Evolutionary conservation across 1,140 invertebrate genomes (phyloP).

Genomic region (Tetramorium simillimum): DNA sequence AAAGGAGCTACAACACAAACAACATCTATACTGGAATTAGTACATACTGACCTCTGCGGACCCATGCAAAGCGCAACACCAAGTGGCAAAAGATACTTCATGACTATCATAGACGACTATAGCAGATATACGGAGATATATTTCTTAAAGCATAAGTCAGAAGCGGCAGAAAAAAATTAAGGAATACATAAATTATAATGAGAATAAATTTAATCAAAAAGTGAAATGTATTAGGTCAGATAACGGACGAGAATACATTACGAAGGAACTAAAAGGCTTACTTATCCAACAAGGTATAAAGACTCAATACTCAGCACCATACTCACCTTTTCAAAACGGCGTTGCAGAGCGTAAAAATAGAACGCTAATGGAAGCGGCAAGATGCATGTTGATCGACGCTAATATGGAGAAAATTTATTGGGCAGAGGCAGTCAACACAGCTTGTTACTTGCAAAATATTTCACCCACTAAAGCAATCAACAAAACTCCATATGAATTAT

Average conservation of each 20-base stretch:
- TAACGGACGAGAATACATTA: no score
- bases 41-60: no score
- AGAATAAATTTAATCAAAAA: neutral
- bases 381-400: neutral
- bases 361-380: neutral
- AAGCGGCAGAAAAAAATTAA: neutral
- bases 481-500: no score
- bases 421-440: no score
- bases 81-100: neutral
- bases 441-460: no score
- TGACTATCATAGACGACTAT: slow-evolving; percentile 33
- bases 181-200: neutral
- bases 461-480: no score
- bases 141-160: slow-evolving; percentile 14
- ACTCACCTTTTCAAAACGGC: no score
- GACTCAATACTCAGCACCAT: no score
- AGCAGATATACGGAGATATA: neutral
- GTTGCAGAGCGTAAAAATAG: neutral
- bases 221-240: neutral
- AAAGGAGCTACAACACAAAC: neutral
- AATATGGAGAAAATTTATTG: no score
- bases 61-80: neutral
- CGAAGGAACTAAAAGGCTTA: no score
- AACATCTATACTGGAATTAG: no score
- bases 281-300: no score